These are phyloP conservation scores for Anagrus nilaparvatae DNA, from an alignment of 1,140 invertebrate genomes.

Conservation along the genomic window DNA sequence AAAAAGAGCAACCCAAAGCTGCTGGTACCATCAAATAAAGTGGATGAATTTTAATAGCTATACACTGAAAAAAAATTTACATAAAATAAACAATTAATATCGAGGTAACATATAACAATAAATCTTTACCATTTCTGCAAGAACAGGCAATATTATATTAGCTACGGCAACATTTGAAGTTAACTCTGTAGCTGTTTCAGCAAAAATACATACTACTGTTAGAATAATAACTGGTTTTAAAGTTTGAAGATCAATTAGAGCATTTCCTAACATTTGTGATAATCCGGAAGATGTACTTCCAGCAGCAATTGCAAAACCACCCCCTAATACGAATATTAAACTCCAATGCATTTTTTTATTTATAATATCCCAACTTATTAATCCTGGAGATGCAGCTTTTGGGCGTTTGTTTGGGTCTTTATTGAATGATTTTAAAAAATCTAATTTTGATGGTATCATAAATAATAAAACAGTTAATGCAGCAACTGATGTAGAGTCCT, in stretches of 20 bases:
- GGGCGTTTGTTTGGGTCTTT: conserved; percentile 45
- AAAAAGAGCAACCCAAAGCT: conserved; percentile 51
- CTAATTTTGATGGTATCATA: conserved; percentile 64
- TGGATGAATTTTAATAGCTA: conserved; percentile 49
- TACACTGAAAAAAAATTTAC: conserved; percentile 36
- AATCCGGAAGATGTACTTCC: conserved; percentile 69
- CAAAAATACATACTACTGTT: conserved; percentile 38
- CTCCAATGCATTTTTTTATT: conserved; percentile 73
- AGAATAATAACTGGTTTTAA: conserved; percentile 32
- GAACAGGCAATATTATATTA: conserved; percentile 53
- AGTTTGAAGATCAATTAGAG: conserved; percentile 39
- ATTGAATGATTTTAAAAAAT: conserved; percentile 60
- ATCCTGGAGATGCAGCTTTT: conserved; percentile 48
- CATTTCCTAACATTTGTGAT: conserved; percentile 59
- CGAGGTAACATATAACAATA: not conserved
- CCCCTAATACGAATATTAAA: conserved; percentile 64
- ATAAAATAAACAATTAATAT: not conserved
- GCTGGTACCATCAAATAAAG: conserved; percentile 61
- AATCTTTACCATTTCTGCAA: conserved; percentile 49
- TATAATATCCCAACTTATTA: conserved; percentile 70
- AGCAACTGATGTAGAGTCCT: conserved; percentile 76
- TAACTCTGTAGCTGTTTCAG: conserved; percentile 50
- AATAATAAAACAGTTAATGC: conserved; percentile 72
- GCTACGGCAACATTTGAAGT: conserved; percentile 56
- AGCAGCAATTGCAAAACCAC: conserved; percentile 80